Percentiles rank a stretch among this genome's conserved stretches.
Evolutionary conservation across 1,140 invertebrate genomes (phyloP).

Genomic region (Oedothorax gibbosus): DNA sequence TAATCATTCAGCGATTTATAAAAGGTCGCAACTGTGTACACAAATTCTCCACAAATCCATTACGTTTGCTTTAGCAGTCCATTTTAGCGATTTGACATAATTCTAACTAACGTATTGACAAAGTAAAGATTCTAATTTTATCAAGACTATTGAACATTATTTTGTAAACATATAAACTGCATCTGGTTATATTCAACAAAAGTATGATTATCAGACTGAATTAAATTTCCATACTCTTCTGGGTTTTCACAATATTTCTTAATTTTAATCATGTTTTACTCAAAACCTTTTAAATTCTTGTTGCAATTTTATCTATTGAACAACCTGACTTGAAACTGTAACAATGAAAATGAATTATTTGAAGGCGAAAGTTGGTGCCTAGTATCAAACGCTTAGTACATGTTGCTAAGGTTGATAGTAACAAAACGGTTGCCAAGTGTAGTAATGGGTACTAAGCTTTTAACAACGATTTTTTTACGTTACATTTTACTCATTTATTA

Average conservation of each 20-base stretch:
- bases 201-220: too few species aligned
- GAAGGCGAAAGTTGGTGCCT: constrained; percentile 11
- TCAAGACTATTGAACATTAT: too few species aligned
- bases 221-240: too few species aligned
- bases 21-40: constrained; percentile 5
- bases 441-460: constrained; percentile 26
- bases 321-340: not conserved
- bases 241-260: too few species aligned
- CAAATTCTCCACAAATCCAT: constrained; percentile 3
- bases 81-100: too few species aligned
- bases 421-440: constrained; percentile 48
- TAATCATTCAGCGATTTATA: constrained; percentile 15
- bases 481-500: constrained; percentile 31
- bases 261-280: not conserved
- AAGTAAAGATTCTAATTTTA: too few species aligned
- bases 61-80: too few species aligned
- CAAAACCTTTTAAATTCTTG: constrained; percentile 8
- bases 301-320: not conserved
- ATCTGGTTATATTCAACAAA: too few species aligned
- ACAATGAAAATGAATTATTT: constrained; percentile 32
- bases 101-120: too few species aligned
- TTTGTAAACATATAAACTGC: too few species aligned
- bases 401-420: constrained; percentile 42
- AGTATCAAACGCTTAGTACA: constrained; percentile 32
- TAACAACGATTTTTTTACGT: constrained; percentile 38